A percentile compares a stretch with the other conserved stretches of the same genome.
Evolutionary conservation across 2,888 invertebrate genomes (phyloP).

Genomic region (Spialia ferax): DNA sequence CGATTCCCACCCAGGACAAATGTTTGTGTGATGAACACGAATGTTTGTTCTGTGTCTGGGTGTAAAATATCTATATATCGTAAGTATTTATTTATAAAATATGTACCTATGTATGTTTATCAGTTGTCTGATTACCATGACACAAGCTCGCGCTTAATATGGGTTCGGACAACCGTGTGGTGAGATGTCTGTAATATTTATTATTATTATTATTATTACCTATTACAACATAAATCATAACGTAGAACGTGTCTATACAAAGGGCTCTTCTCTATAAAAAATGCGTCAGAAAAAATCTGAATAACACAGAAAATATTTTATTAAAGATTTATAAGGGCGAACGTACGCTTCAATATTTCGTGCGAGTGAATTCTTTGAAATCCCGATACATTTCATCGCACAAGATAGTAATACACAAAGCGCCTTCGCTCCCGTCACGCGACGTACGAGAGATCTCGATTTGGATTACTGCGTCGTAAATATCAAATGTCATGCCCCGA

Average conservation of each 20-base stretch:
- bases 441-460: constrained; percentile 66
- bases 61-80: too few species aligned
- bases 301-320: constrained; percentile 15
- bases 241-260: not conserved
- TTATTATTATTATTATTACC: too few species aligned
- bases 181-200: too few species aligned
- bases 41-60: too few species aligned
- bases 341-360: constrained; percentile 25
- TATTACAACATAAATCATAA: too few species aligned
- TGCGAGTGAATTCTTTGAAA: constrained; percentile 39
- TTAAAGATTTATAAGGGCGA: constrained; percentile 8
- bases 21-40: too few species aligned
- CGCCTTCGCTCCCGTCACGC: constrained; percentile 72
- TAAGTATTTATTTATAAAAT: too few species aligned
- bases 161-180: too few species aligned
- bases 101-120: too few species aligned
- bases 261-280: not conserved
- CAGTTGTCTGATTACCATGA: too few species aligned
- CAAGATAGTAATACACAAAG: constrained; percentile 65
- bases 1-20: too few species aligned
- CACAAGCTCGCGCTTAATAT: too few species aligned
- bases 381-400: constrained; percentile 53
- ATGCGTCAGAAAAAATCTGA: constrained; percentile 9
- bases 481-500: constrained; percentile 83
- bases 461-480: constrained; percentile 82